These are phyloP conservation scores for Columbina picui DNA, from an alignment of 2,113 vertebrate species.

Conservation along the genomic window DNA sequence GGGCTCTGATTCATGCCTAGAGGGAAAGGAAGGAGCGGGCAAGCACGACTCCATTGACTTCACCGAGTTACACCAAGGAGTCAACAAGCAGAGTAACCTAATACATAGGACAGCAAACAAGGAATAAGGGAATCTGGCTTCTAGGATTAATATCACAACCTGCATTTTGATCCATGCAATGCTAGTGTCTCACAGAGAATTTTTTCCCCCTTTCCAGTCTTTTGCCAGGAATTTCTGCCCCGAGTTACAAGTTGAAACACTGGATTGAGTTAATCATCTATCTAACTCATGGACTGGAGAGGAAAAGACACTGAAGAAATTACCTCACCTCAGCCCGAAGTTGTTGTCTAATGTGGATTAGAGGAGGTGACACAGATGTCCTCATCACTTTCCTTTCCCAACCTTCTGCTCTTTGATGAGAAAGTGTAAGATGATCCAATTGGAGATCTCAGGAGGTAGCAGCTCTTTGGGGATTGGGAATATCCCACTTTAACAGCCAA, in stretches of 20 bases:
- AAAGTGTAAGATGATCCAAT: background rate
- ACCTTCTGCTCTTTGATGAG: background rate
- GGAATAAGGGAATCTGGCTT: background rate
- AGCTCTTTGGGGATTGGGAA: background rate
- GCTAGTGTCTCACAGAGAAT: background rate
- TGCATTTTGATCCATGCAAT: background rate
- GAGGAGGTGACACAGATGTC: background rate
- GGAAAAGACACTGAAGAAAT: background rate
- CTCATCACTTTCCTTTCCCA: background rate
- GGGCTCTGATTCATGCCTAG: background rate
- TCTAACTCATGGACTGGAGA: background rate
- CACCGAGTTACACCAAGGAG: background rate
- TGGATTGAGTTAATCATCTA: background rate
- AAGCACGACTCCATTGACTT: background rate
- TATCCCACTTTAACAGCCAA: background rate
- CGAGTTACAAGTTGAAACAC: background rate
- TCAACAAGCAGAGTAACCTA: background rate
- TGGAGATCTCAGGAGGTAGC: background rate
- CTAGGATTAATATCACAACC: background rate
- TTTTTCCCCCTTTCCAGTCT: background rate
- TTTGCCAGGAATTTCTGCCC: background rate
- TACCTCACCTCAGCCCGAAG: background rate
- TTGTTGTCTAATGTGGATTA: rapidly evolving
- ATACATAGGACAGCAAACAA: rapidly evolving
- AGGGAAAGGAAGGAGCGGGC: background rate